These are phyloP conservation scores for Aix galericulata DNA, from an alignment of 2,113 vertebrate species.

Conservation along the genomic window DNA sequence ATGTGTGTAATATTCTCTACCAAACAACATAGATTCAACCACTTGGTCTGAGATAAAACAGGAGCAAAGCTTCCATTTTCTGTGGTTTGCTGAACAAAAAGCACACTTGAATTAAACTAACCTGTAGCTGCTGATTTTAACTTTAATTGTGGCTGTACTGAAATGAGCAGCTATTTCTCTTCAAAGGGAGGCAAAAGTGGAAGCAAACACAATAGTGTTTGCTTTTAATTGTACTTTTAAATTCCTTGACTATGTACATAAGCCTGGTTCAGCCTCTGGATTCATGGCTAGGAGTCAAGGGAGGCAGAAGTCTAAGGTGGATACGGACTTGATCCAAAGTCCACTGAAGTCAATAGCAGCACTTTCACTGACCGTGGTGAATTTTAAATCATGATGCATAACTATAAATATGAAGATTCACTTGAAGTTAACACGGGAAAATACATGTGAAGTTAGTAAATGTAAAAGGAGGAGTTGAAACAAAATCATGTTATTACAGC, in stretches of 20 bases:
- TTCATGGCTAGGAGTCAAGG: background rate
- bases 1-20: background rate
- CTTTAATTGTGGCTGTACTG: background rate
- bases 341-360: background rate
- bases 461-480: background rate
- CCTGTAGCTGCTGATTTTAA: background rate
- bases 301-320: background rate
- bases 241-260: background rate
- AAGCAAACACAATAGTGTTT: background rate
- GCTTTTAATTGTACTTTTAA: background rate
- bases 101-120: background rate
- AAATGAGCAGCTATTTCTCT: background rate
- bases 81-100: background rate
- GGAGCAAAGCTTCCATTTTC: background rate
- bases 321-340: background rate
- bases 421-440: background rate
- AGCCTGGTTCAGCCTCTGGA: background rate
- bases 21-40: background rate
- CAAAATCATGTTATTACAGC: background rate
- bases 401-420: background rate
- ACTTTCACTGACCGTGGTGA: background rate
- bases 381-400: background rate
- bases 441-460: background rate
- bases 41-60: background rate
- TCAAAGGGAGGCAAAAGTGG: background rate